Percentiles rank a stretch among this genome's conserved stretches.
Evolutionary conservation across 2,113 vertebrate genomes (phyloP).

Genomic region (Pygathrix nemaeus): DNA sequence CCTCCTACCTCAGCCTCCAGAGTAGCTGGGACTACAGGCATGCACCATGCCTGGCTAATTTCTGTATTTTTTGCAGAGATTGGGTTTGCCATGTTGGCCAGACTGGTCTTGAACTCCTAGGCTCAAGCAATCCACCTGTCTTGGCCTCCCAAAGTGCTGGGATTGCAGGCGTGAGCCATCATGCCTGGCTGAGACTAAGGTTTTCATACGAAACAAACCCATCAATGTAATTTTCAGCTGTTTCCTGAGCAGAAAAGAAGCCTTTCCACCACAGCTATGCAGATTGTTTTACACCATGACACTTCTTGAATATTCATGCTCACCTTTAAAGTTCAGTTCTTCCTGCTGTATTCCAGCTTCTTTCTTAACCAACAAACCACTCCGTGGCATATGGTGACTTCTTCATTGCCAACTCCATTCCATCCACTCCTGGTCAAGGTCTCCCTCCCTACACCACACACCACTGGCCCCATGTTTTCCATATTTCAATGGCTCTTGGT

Average conservation of each 20-base stretch:
- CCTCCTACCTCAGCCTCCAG: too few relatives aligned
- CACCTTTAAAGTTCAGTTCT: slow-evolving; percentile 16
- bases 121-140: too few relatives aligned
- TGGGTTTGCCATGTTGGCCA: too few relatives aligned
- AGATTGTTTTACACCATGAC: not conserved
- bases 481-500: rapidly evolving
- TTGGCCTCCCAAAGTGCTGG: too few relatives aligned
- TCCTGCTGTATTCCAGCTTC: not conserved
- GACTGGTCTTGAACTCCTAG: too few relatives aligned
- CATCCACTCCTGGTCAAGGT: rapidly evolving
- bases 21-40: too few relatives aligned
- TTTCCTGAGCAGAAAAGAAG: not conserved
- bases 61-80: too few relatives aligned
- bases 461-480: rapidly evolving
- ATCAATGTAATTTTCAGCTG: not conserved
- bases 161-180: too few relatives aligned
- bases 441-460: rapidly evolving
- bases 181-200: too few relatives aligned
- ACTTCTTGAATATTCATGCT: not conserved
- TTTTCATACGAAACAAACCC: not conserved
- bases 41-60: too few relatives aligned
- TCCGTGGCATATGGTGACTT: rapidly evolving
- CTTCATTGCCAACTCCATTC: not conserved
- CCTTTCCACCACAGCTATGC: not conserved
- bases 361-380: not conserved